Evolutionary conservation across 2,797 vertebrate genomes (phyloP).

Genomic region (Acanthornis magna): DNA sequence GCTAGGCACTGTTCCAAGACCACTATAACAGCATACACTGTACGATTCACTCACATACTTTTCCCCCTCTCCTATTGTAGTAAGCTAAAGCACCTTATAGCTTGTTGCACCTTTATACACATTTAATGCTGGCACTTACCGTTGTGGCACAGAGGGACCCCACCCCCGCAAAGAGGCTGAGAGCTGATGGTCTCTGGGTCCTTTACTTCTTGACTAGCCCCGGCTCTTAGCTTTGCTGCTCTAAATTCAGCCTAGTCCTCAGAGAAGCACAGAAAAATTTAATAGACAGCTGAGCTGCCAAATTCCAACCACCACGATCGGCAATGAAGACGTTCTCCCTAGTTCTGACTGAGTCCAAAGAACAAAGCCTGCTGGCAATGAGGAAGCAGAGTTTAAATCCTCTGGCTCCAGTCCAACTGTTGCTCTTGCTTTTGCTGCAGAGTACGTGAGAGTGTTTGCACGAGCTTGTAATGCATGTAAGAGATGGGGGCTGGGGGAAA

Average conservation of each 20-base stretch:
- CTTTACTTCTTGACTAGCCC: neutral
- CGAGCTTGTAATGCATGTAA: conserved; percentile 33
- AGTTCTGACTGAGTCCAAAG: conserved; percentile 45
- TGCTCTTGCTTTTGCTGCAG: conserved; percentile 44
- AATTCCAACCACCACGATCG: conserved; percentile 32
- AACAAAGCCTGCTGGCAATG: conserved; percentile 72
- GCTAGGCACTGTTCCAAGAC: neutral
- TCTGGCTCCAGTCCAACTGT: conserved; percentile 61
- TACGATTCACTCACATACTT: neutral
- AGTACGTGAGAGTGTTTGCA: conserved; percentile 46
- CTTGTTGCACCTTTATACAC: neutral
- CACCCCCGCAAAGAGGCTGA: neutral
- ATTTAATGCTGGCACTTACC: conserved; percentile 66
- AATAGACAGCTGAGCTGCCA: neutral
- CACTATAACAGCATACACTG: neutral
- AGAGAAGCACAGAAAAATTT: neutral
- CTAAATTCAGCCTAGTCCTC: neutral
- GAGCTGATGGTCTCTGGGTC: neutral
- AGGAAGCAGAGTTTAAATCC: conserved; percentile 54
- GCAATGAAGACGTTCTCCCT: conserved; percentile 38
- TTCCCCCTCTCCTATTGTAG: neutral
- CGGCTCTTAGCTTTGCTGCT: neutral
- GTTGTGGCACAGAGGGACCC: neutral
- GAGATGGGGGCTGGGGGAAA: conserved; percentile 58
- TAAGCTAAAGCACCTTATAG: neutral